A percentile compares a stretch with the other conserved stretches of the same genome.
phyloP scores from a whole-genome alignment of 2,113 vertebrate species.

The Okapia johnstoni region DNA sequence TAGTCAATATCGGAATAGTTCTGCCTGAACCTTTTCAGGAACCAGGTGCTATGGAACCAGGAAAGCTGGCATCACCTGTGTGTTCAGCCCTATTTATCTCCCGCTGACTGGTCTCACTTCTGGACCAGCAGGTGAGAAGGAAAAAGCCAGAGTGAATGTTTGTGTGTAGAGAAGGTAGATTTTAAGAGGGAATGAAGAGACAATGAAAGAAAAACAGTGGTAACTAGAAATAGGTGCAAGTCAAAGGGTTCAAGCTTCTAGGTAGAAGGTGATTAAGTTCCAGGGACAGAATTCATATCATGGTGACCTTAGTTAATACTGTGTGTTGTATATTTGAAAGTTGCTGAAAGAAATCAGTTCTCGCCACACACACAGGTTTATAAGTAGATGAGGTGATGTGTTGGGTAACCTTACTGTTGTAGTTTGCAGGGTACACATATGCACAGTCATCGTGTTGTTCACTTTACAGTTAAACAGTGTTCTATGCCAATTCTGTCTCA shows the following conservation, averaged over 20 bases:
- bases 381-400: too few species aligned
- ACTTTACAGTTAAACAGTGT: background rate
- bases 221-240: background rate
- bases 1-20: background rate
- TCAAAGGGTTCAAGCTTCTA: background rate
- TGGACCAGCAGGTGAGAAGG: rapidly evolving
- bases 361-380: background rate
- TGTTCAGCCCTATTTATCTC: rapidly evolving
- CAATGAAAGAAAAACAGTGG: background rate
- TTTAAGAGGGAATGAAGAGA: background rate
- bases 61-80: background rate
- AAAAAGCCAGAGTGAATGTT: rapidly evolving
- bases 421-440: rapidly evolving
- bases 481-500: too few species aligned
- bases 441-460: rapidly evolving
- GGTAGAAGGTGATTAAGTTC: background rate
- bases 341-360: too few species aligned
- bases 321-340: too few species aligned
- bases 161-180: background rate
- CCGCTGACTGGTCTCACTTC: background rate
- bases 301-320: background rate
- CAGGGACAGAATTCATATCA: too few species aligned
- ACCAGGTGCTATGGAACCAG: rapidly evolving
- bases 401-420: too few species aligned
- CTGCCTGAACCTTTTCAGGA: background rate